Percentiles rank a stretch among this genome's conserved stretches.
Evolutionary conservation across 1,140 invertebrate species (phyloP).

Genomic region (Lepidostoma basale): DNA sequence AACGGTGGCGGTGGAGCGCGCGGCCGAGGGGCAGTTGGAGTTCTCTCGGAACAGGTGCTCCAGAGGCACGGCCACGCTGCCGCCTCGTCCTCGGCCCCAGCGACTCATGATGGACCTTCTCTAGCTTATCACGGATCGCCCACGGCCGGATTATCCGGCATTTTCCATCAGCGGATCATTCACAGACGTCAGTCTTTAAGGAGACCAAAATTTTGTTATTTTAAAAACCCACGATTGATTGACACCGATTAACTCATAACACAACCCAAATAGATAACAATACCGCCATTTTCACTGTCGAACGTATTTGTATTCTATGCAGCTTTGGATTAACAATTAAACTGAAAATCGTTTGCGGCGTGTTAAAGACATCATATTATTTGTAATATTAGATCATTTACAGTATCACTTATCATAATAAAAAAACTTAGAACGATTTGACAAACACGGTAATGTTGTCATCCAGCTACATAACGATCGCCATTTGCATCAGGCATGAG

Average conservation of each 20-base stretch:
- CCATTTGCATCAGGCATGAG: conserved; percentile 41
- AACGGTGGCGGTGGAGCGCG: conserved; percentile 85
- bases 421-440: conserved; percentile 25
- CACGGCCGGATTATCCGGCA: conserved; percentile 6
- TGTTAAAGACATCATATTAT: conserved; percentile 4
- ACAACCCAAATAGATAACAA: conserved; percentile 62
- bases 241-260: conserved; percentile 55
- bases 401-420: conserved; percentile 31
- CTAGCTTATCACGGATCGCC: conserved; percentile 14
- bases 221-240: conserved; percentile 13
- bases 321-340: conserved; percentile 45
- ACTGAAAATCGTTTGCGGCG: not conserved
- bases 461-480: conserved; percentile 38
- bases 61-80: conserved; percentile 66
- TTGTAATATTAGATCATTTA: not conserved
- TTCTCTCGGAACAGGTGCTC: conserved; percentile 77
- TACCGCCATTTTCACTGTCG: conserved; percentile 62
- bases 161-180: conserved; percentile 2
- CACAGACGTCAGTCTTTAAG: conserved; percentile 1
- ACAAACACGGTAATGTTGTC: conserved; percentile 39
- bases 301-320: conserved; percentile 56
- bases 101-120: conserved; percentile 60
- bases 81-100: conserved; percentile 65
- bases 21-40: conserved; percentile 84
- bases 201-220: not conserved